Base-by-base conservation (phyloP, 2,797 vertebrate species). In the Sylvilagus floridanus region DNA sequence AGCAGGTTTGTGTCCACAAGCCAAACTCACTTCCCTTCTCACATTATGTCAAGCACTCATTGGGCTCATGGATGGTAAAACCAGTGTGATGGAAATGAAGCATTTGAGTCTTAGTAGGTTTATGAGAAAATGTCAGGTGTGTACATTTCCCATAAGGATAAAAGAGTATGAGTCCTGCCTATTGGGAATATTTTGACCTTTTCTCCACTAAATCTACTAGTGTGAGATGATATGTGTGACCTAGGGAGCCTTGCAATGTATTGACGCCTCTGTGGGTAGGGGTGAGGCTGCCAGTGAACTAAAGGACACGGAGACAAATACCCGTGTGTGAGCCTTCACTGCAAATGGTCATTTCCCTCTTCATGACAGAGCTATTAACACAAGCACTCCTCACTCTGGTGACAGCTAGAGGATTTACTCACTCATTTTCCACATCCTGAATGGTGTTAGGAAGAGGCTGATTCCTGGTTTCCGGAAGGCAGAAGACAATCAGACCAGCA, bases 391-490 rank as follows among this genome's bases (percentile, higher is more conserved):
- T 35, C 47, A 62, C 5, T 5, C 9, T n/a, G 35, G 57, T 14
- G 28, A 50, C 17, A 5, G 28, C 7, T 11, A 11, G n/a, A 32
- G 2, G 28, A 4, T 47, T 5, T 60, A 93, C 98, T 96, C 71
- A 98, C 97, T 88, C 72, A 14, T 54, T 96, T 95, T 99, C 99
- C 69, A 99, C 98, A 0, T 99, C 98, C 7, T 98, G 97, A 0
- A 99, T 98, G 24, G 99, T 99, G 88, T 99, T 99, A 0, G 98
- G 98, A 28, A 99, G 97, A 0, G 98, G 98, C 22, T 96, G 2
- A 7, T 99, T 98, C 47, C 97, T 98, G 0, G 99, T 99, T 95
- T 99, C 99, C 0, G 99, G 99, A 9, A 99, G 98, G 90, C 98
- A 98, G 42, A 98, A 97, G 19, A 98, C 98, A 0, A 98, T 93